Evolutionary conservation across 2,113 vertebrate species (phyloP).

Genomic region (Proterorhinus semilunaris): DNA sequence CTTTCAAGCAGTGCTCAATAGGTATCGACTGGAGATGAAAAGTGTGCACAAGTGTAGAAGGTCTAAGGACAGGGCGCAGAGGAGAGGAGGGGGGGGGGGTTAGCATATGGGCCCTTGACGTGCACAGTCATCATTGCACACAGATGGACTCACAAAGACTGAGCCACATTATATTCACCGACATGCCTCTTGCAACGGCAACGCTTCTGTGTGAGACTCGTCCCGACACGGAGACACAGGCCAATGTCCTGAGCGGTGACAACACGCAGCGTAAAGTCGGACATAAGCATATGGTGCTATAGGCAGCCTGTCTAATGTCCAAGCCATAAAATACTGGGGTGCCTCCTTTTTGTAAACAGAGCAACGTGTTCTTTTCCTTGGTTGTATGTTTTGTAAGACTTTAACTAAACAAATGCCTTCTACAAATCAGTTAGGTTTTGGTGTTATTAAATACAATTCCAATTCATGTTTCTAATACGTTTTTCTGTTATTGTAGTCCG

Average conservation of each 20-base stretch:
- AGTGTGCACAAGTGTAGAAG: slow-evolving; percentile 60
- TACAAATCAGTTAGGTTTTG: too few species aligned
- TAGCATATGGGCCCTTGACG: slow-evolving; percentile 50
- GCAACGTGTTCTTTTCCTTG: neutral
- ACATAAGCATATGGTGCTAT: slow-evolving; percentile 25
- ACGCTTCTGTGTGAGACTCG: slow-evolving; percentile 20
- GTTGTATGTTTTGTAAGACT: neutral
- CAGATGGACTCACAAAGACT: slow-evolving; percentile 48
- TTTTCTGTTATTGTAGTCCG: too few species aligned
- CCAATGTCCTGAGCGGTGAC: slow-evolving; percentile 22
- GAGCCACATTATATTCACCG: slow-evolving; percentile 58
- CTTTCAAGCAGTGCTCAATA: slow-evolving; percentile 78
- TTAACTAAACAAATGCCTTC: neutral
- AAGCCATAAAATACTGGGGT: neutral
- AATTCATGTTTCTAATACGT: too few species aligned
- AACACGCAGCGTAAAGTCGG: slow-evolving; percentile 23
- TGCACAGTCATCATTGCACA: slow-evolving; percentile 33
- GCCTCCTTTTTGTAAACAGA: neutral
- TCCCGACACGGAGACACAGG: slow-evolving; percentile 15
- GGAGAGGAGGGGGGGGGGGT: slow-evolving; percentile 18
- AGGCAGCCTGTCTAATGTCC: neutral
- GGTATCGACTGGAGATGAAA: slow-evolving; percentile 77
- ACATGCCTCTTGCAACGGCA: slow-evolving; percentile 28
- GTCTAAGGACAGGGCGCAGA: slow-evolving; percentile 58
- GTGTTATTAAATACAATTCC: too few species aligned